phyloP scores from a whole-genome alignment of 2,888 invertebrate genomes.

The Papilio elwesi region DNA sequence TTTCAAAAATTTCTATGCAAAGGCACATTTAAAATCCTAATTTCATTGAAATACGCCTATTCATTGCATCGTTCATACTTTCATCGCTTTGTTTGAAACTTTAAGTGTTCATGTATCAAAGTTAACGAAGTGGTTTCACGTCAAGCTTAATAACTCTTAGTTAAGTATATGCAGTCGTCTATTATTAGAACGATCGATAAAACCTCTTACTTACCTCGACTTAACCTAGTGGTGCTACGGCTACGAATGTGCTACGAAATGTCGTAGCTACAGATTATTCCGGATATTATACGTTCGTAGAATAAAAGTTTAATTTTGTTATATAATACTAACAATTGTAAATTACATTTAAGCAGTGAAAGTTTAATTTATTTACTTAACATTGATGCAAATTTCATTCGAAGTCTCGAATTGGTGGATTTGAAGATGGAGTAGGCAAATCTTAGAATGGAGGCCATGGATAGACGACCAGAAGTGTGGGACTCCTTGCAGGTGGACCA shows the following conservation, averaged over 20 bases:
- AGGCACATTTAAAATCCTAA: not conserved
- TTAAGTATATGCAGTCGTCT: conserved; percentile 40
- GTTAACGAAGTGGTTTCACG: conserved; percentile 5
- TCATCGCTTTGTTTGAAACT: not conserved
- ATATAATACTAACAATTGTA: too few species aligned
- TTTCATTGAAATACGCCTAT: not conserved
- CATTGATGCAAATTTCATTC: too few species aligned
- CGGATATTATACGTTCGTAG: too few species aligned
- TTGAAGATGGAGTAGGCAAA: too few species aligned
- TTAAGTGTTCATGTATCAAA: conserved; percentile 12
- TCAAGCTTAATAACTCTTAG: conserved; percentile 24
- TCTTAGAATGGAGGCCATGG: too few species aligned
- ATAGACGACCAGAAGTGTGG: too few species aligned
- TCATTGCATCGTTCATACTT: not conserved
- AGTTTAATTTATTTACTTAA: too few species aligned
- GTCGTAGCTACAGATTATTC: not conserved
- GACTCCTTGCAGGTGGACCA: too few species aligned
- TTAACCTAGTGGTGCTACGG: conserved; percentile 26
- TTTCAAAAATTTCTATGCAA: too few species aligned
- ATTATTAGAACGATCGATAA: conserved; percentile 50
- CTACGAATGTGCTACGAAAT: conserved; percentile 28
- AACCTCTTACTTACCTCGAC: conserved; percentile 32
- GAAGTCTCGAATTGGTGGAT: too few species aligned
- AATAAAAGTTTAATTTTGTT: too few species aligned
- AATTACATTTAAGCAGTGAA: too few species aligned